Base-by-base conservation (phyloP, 2,797 vertebrate genomes). In the Erpetoichthys calabaricus region DNA sequence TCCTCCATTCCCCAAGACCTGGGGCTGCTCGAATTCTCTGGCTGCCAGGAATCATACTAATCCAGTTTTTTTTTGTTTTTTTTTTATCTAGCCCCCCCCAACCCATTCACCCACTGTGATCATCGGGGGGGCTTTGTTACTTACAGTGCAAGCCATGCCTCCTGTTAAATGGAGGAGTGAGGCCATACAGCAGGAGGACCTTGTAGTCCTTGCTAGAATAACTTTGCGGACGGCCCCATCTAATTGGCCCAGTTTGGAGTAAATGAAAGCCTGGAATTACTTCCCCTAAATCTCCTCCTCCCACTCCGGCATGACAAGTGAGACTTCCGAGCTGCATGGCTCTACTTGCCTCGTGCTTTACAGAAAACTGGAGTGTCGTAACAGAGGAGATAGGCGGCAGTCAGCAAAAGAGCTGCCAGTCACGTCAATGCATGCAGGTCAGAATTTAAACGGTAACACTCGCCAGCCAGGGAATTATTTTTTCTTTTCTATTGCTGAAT, bases 91-190 rank as follows among this genome's bases (percentile, higher is more conserved):
- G n/a, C n/a, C n/a, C n/a, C n/a, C n/a, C n/a, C n/a, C n/a, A n/a
- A n/a, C n/a, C n/a, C 25, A 25, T 25, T 25, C 57, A 7, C 56
- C 58, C 59, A 25, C 25, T 57, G 59, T 62, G 55, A 51, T 65
- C 63, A 64, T 68, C 62, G 61, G 64, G 70, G 64, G 75, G 62
- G 63, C 75, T 78, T 75, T 78, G 63, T 76, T 60, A 60, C 44
- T 59, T 47, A 55, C 71, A 58, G 43, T 58, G 66, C 62, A 64
- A 64, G 43, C 56, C 51, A 49, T 45, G 62, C 58, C 61, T 56
- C 25, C 44, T 56, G 59, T 57, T 55, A 54, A 67, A 42, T 56
- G 61, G 51, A 65, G 57, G 56, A 62, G 58, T 57, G 63, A 65
- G 59, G 65, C 60, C 63, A 59, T 51, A 56, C 64, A 50, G 44